These are phyloP conservation scores for Dinocampus coccinellae DNA, from an alignment of 2,888 invertebrate genomes.

Conservation along the genomic window DNA sequence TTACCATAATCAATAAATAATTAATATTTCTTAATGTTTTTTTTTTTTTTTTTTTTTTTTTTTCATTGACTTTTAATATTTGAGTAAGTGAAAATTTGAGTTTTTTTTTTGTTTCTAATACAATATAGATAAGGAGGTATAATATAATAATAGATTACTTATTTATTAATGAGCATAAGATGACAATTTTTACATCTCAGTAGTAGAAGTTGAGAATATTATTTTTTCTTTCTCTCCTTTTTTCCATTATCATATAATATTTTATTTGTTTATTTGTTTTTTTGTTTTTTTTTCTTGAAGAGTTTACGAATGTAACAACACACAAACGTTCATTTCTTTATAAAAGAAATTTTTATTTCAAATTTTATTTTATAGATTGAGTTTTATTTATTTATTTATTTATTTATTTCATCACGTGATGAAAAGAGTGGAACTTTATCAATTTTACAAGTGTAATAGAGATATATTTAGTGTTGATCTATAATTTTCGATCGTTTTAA, in stretches of 20 bases:
- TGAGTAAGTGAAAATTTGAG: too few species aligned
- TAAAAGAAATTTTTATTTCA: too few species aligned
- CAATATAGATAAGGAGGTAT: neutral
- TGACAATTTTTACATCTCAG: slow-evolving; percentile 59
- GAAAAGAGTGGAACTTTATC: neutral
- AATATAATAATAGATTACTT: slow-evolving; percentile 46
- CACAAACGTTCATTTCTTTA: slow-evolving; percentile 15
- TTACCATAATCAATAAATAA: slow-evolving; percentile 47
- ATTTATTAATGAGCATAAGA: slow-evolving; percentile 64
- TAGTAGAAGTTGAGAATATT: slow-evolving; percentile 50
- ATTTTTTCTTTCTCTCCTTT: slow-evolving; percentile 33
- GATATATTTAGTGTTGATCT: too few species aligned
- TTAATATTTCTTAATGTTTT: too few species aligned
- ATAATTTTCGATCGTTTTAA: too few species aligned
- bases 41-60: too few species aligned
- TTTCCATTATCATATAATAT: neutral
- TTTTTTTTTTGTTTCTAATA: slow-evolving; percentile 30
- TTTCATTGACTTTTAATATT: too few species aligned
- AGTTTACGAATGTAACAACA: neutral
- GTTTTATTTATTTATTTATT: neutral
- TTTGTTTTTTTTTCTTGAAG: too few species aligned
- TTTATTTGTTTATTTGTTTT: too few species aligned
- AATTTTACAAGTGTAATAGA: too few species aligned
- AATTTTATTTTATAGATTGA: neutral
- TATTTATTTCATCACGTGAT: neutral